These are phyloP conservation scores for Rhaphigaster nebulosa DNA, from an alignment of 2,888 invertebrate species.

Conservation along the genomic window DNA sequence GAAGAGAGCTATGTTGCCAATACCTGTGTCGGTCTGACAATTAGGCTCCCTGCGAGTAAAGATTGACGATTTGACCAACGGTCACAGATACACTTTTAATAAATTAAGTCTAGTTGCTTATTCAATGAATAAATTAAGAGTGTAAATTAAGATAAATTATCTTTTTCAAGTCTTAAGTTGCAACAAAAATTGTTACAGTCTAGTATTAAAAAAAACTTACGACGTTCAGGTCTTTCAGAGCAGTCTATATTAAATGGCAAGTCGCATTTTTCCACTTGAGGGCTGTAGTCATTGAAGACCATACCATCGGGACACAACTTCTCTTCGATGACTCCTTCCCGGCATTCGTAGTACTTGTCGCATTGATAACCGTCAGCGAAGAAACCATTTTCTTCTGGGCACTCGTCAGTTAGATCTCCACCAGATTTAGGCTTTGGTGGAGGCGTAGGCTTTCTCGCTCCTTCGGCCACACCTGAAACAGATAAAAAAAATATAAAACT, in stretches of 20 bases:
- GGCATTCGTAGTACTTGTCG: slow-evolving; percentile 88
- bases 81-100: too few relatives aligned
- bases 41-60: too few relatives aligned
- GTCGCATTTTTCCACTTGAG: slow-evolving; percentile 88
- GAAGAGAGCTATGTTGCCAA: too few relatives aligned
- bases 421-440: background rate
- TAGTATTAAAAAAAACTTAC: slow-evolving; percentile 75
- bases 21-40: too few relatives aligned
- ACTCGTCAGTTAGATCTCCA: slow-evolving; percentile 72
- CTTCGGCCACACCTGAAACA: slow-evolving; percentile 42
- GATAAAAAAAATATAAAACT: background rate
- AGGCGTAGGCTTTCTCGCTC: slow-evolving; percentile 41
- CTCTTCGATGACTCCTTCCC: slow-evolving; percentile 79
- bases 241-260: slow-evolving; percentile 90
- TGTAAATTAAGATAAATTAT: too few relatives aligned
- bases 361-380: slow-evolving; percentile 90
- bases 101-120: too few relatives aligned
- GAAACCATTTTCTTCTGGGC: slow-evolving; percentile 86
- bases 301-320: slow-evolving; percentile 90
- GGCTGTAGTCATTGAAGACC: slow-evolving; percentile 89
- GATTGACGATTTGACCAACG: too few relatives aligned
- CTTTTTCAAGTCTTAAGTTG: background rate
- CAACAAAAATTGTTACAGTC: background rate
- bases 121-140: too few relatives aligned
- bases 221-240: slow-evolving; percentile 80